phyloP scores from a whole-genome alignment of 2,113 vertebrate species.

The Neogobius melanostomus region DNA sequence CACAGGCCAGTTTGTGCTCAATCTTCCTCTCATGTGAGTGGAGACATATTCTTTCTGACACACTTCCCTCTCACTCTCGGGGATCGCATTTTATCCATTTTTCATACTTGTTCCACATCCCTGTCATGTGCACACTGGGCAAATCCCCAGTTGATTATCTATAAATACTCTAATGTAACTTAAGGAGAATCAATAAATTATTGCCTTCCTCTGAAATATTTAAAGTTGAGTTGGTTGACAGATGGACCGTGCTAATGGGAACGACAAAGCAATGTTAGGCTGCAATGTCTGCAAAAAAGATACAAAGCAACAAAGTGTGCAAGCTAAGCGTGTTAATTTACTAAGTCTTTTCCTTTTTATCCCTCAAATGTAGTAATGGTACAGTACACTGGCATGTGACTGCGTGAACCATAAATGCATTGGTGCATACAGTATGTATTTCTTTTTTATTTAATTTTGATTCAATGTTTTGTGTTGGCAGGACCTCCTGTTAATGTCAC shows the following conservation, averaged over 20 bases:
- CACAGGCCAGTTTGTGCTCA: slow-evolving; percentile 60
- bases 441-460: slow-evolving; percentile 5
- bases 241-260: slow-evolving; percentile 45
- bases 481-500: slow-evolving; percentile 95
- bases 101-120: slow-evolving; percentile 69
- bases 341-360: slow-evolving; percentile 16
- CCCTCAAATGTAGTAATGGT: slow-evolving; percentile 6
- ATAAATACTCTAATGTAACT: slow-evolving; percentile 73
- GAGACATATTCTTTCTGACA: slow-evolving; percentile 62
- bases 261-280: slow-evolving; percentile 48
- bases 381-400: neutral
- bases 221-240: slow-evolving; percentile 36
- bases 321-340: neutral
- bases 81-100: slow-evolving; percentile 68
- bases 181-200: slow-evolving; percentile 75
- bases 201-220: slow-evolving; percentile 66
- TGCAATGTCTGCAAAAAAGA: slow-evolving; percentile 15
- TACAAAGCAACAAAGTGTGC: slow-evolving; percentile 16
- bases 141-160: slow-evolving; percentile 67
- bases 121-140: slow-evolving; percentile 42
- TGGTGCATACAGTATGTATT: too few relatives aligned
- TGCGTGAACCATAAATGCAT: too few relatives aligned
- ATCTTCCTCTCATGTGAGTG: slow-evolving; percentile 32
- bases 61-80: slow-evolving; percentile 55
- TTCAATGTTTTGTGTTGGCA: slow-evolving; percentile 57